Evolutionary conservation across 1,140 invertebrate species (phyloP).

Genomic region (Aricia agestis): DNA sequence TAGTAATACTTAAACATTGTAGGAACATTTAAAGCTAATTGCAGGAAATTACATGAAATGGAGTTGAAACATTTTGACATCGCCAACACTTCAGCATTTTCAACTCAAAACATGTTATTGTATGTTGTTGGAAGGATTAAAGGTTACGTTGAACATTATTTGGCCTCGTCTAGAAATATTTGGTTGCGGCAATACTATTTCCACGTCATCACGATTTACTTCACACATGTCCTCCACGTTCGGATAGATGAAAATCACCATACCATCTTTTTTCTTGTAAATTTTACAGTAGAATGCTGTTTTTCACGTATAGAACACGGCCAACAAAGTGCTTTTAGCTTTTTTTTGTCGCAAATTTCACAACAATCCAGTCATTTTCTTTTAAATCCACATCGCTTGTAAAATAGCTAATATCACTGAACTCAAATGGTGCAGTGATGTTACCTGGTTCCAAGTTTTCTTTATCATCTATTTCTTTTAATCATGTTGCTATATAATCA

Average conservation of each 20-base stretch:
- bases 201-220: background rate
- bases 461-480: no score
- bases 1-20: no score
- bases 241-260: background rate
- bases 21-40: no score
- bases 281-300: conserved; percentile 2
- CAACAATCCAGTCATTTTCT: background rate
- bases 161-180: conserved; percentile 17
- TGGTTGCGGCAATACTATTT: conserved; percentile 3
- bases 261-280: background rate
- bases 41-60: no score
- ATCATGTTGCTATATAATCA: no score
- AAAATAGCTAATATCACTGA: no score
- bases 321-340: background rate
- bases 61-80: no score
- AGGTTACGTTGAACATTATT: conserved; percentile 14
- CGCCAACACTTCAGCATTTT: no score
- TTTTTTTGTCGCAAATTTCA: conserved; percentile 5
- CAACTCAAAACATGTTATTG: background rate
- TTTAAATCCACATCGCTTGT: no score
- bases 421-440: no score
- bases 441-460: no score
- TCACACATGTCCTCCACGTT: conserved; percentile 7
- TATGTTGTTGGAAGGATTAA: conserved; percentile 14
- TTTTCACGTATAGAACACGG: background rate